A percentile compares a stretch with the other conserved stretches of the same genome.
These are phyloP conservation scores for Plutella xylostella DNA, from an alignment of 2,888 invertebrate species.

Conservation along the genomic window DNA sequence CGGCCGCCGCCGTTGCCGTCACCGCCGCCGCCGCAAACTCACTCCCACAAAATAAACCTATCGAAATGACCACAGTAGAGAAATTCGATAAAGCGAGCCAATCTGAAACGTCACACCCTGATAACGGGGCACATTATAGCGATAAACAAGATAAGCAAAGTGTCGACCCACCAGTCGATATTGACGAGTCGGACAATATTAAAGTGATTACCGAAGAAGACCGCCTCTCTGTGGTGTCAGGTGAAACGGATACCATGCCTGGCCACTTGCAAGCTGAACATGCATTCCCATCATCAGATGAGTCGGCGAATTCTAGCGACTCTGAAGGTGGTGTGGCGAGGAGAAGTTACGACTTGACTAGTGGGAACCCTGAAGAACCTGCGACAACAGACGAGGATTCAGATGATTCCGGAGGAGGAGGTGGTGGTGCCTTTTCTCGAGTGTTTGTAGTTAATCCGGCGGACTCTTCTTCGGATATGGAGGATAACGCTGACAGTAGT, in stretches of 20 bases:
- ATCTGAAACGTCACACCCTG: constrained; percentile 39
- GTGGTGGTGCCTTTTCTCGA: constrained; percentile 71
- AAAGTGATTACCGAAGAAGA: constrained; percentile 55
- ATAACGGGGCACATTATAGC: constrained; percentile 41
- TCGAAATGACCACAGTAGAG: constrained; percentile 52
- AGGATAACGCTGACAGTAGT: constrained; percentile 69
- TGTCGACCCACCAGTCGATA: constrained; percentile 46
- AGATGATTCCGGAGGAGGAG: constrained; percentile 66
- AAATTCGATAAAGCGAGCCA: constrained; percentile 58
- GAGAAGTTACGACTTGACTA: constrained; percentile 56
- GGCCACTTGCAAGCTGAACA: constrained; percentile 63
- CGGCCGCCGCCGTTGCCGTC: constrained; percentile 60
- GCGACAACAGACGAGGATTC: constrained; percentile 63
- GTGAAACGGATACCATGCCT: constrained; percentile 47
- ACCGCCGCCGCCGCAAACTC: constrained; percentile 51
- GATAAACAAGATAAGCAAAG: constrained; percentile 44
- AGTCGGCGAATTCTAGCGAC: constrained; percentile 59
- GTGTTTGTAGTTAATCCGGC: constrained; percentile 77
- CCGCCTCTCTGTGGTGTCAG: constrained; percentile 36
- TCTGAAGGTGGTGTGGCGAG: constrained; percentile 50
- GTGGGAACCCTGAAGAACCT: constrained; percentile 55
- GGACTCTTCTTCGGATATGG: constrained; percentile 71
- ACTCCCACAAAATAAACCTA: constrained; percentile 39
- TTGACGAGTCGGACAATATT: constrained; percentile 42
- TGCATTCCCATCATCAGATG: constrained; percentile 66